Percentiles rank a stretch among this genome's conserved stretches.
Evolutionary conservation across 2,113 vertebrate genomes (phyloP).

Genomic region (Cyprinodon tularosa): DNA sequence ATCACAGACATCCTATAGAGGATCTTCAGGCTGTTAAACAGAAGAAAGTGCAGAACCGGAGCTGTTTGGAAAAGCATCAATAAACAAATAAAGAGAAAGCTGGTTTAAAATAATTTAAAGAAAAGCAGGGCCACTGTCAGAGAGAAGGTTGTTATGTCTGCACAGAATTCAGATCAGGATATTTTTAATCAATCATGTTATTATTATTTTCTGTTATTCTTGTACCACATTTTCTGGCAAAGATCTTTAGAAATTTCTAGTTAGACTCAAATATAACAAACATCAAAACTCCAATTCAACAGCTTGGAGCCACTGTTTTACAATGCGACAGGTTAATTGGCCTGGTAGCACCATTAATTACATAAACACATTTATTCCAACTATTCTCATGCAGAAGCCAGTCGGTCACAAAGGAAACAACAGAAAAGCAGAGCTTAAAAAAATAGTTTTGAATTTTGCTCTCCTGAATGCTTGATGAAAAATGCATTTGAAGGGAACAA

Average conservation of each 20-base stretch:
- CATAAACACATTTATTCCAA: conserved; percentile 26
- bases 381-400: conserved; percentile 38
- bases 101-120: too few species aligned
- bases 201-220: neutral
- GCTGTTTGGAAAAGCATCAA: too few species aligned
- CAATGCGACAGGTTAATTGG: conserved; percentile 32
- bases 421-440: conserved; percentile 2
- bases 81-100: too few species aligned
- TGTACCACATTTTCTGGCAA: neutral
- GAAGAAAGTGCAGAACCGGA: too few species aligned
- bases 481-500: conserved; percentile 14
- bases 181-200: too few species aligned
- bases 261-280: neutral
- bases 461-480: conserved; percentile 23
- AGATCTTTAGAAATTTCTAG: neutral
- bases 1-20: too few species aligned
- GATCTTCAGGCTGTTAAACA: too few species aligned
- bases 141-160: too few species aligned
- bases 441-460: neutral
- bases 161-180: too few species aligned
- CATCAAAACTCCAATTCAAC: conserved; percentile 14
- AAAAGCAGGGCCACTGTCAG: too few species aligned
- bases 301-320: conserved; percentile 37
- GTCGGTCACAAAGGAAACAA: conserved; percentile 15
- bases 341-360: conserved; percentile 23